These are phyloP conservation scores for Heteromurus nitidus DNA, from an alignment of 2,888 invertebrate genomes.

Conservation along the genomic window DNA sequence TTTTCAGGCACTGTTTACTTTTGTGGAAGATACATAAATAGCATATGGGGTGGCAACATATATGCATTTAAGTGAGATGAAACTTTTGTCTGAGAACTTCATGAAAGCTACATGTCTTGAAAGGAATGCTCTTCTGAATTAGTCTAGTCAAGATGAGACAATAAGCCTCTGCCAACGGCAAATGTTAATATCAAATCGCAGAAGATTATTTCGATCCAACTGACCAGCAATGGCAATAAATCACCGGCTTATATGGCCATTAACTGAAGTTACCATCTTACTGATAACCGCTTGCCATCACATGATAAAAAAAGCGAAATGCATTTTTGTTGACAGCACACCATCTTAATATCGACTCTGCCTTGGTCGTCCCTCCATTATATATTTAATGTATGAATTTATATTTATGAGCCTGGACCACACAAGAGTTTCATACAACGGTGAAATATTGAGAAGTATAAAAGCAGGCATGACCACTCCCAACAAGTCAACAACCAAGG, in stretches of 20 bases:
- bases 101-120: too few relatives aligned
- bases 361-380: neutral
- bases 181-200: neutral
- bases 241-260: neutral
- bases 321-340: neutral
- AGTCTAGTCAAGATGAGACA: too few relatives aligned
- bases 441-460: neutral
- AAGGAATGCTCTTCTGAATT: too few relatives aligned
- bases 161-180: neutral
- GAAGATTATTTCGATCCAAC: conserved; percentile 1
- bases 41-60: too few relatives aligned
- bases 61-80: too few relatives aligned
- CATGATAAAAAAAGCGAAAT: neutral
- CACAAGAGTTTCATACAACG: conserved; percentile 2
- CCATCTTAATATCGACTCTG: neutral
- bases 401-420: conserved; percentile 17
- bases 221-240: conserved; percentile 13
- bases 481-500: conserved; percentile 19
- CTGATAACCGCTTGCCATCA: conserved; percentile 18
- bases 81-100: too few relatives aligned
- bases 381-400: neutral
- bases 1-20: too few relatives aligned
- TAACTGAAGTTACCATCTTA: neutral
- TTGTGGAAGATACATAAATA: too few relatives aligned
- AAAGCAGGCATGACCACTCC: conserved; percentile 26